These are phyloP conservation scores for Odontomyia ornata DNA, from an alignment of 2,888 invertebrate genomes.

Conservation along the genomic window DNA sequence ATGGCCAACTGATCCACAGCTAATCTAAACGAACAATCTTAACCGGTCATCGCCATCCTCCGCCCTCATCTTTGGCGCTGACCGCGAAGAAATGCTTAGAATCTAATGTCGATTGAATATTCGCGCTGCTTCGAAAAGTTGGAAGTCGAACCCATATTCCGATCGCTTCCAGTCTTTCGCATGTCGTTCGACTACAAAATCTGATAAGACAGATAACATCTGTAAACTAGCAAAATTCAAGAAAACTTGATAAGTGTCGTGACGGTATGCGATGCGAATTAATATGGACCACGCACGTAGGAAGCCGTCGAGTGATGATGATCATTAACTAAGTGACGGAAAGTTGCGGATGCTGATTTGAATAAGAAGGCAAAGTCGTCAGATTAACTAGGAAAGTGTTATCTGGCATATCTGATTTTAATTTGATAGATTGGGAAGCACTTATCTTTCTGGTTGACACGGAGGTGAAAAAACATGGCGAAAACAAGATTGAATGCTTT, in stretches of 20 bases:
- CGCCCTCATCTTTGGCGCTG: background rate
- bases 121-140: background rate
- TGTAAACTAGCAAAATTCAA: background rate
- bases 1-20: slow-evolving; percentile 30
- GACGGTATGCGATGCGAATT: background rate
- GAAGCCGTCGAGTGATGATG: background rate
- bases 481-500: too few species aligned
- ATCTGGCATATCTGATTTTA: too few species aligned
- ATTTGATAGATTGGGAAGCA: too few species aligned
- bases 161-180: slow-evolving; percentile 12
- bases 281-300: slow-evolving; percentile 10
- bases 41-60: background rate
- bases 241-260: background rate
- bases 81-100: slow-evolving; percentile 3
- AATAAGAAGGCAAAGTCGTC: too few species aligned
- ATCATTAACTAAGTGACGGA: background rate
- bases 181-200: background rate
- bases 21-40: slow-evolving; percentile 14
- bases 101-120: background rate
- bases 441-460: too few species aligned
- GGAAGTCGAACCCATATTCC: slow-evolving; percentile 1
- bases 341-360: too few species aligned
- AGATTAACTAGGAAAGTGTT: too few species aligned
- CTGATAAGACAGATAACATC: slow-evolving; percentile 31
- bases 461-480: too few species aligned